Conservation (phyloP, 2,797 vertebrate genomes). For the Hypotaenidia okinawae region DNA sequence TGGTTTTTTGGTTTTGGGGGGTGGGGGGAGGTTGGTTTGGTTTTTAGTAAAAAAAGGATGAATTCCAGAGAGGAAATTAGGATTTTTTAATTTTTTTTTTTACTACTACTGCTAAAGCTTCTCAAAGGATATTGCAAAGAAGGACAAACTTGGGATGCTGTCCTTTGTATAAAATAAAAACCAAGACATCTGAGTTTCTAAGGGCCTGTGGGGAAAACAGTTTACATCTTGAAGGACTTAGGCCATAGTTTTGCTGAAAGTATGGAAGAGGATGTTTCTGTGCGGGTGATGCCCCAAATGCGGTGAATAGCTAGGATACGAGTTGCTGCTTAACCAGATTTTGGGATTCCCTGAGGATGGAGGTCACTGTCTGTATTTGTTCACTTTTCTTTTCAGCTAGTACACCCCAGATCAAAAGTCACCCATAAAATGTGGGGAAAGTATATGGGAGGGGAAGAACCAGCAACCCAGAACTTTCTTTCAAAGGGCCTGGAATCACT, state of each 20-base stretch:
- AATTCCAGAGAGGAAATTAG: neutral
- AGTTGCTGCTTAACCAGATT: neutral
- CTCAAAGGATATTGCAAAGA: neutral
- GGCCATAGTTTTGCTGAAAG: neutral
- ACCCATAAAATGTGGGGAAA: neutral
- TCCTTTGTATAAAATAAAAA: conserved; percentile 4
- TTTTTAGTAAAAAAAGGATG: neutral
- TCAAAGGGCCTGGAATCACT: neutral
- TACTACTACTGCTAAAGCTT: neutral
- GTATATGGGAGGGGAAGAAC: rapidly evolving
- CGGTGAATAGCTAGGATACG: neutral
- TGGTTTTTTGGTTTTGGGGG: neutral
- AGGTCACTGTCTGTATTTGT: neutral
- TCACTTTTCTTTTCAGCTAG: neutral
- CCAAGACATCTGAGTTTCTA: neutral
- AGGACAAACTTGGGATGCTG: neutral
- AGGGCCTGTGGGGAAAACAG: neutral
- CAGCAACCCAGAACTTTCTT: neutral
- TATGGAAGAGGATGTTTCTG: neutral
- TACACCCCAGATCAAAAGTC: neutral
- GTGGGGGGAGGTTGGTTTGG: too few relatives aligned
- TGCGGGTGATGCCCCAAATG: neutral
- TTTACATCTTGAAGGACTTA: neutral
- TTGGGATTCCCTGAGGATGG: neutral
- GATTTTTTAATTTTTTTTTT: neutral